A percentile compares a stretch with the other conserved stretches of the same genome.
Conservation (phyloP, 2,888 invertebrate species). For the Drosophila fungiperda region DNA sequence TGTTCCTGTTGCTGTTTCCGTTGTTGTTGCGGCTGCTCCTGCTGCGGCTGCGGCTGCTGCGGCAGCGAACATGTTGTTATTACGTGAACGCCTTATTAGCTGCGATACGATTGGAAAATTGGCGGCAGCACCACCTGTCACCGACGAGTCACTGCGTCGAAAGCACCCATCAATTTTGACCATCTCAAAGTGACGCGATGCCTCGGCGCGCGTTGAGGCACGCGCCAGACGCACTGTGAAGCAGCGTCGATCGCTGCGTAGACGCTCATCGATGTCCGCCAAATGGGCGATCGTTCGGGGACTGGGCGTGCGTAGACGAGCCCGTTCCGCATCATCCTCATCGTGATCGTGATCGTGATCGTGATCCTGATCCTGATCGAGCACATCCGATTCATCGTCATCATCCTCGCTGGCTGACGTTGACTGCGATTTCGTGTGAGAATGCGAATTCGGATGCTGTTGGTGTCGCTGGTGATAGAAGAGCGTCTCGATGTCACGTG, state of each 20-base stretch:
- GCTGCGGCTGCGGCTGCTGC: constrained; percentile 68
- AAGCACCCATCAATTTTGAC: constrained; percentile 90
- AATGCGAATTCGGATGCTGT: constrained; percentile 23
- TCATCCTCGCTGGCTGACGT: constrained; percentile 83
- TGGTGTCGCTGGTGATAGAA: constrained; percentile 69
- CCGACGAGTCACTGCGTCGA: constrained; percentile 87
- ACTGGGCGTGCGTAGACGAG: constrained; percentile 56
- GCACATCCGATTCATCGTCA: constrained; percentile 24
- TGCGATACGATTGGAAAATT: constrained; percentile 85
- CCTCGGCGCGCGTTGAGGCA: constrained; percentile 90
- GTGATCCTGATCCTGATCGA: constrained; percentile 2
- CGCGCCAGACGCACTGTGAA: constrained; percentile 88
- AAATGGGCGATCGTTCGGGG: constrained; percentile 66
- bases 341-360: background rate
- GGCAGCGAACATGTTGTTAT: constrained; percentile 75
- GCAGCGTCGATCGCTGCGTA: constrained; percentile 86
- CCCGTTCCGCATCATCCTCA: constrained; percentile 5
- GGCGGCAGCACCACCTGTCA: constrained; percentile 85
- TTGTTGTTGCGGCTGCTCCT: constrained; percentile 43
- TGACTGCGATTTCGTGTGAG: constrained; percentile 42
- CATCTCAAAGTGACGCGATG: constrained; percentile 88
- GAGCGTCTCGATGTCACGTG: constrained; percentile 85
- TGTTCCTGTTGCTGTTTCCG: constrained; percentile 44
- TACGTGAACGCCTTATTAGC: constrained; percentile 86
- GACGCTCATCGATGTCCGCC: constrained; percentile 80